Evolutionary conservation across 1,140 invertebrate species (phyloP).

Genomic region (Drosophila rhopaloa): DNA sequence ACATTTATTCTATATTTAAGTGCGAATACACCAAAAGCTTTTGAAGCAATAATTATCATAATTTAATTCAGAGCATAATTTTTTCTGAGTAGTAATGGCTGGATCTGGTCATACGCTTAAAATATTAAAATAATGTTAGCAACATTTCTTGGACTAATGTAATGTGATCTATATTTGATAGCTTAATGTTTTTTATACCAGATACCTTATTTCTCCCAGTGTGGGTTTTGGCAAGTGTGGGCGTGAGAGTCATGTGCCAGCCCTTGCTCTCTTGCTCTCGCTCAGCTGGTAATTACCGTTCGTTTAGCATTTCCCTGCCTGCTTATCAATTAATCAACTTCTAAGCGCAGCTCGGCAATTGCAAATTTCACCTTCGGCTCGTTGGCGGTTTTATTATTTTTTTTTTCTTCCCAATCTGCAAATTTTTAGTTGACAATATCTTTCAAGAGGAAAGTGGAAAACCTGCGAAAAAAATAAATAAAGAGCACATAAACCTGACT

Average conservation of each 20-base stretch:
- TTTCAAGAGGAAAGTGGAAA: constrained; percentile 31
- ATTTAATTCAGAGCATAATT: no score
- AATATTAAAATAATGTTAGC: no score
- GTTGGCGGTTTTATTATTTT: not conserved
- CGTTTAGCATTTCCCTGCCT: constrained; percentile 45
- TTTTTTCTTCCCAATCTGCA: constrained; percentile 38
- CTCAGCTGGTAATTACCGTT: constrained; percentile 40
- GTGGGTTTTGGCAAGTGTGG: constrained; percentile 1
- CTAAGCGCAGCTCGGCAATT: constrained; percentile 35
- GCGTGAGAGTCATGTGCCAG: constrained; percentile 7
- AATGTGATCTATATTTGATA: no score
- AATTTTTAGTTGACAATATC: constrained; percentile 45
- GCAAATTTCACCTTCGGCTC: constrained; percentile 51
- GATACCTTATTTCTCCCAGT: not conserved
- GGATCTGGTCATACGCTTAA: no score
- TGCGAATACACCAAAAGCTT: no score
- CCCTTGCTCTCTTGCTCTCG: constrained; percentile 6
- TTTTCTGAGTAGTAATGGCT: no score
- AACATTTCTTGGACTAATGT: no score
- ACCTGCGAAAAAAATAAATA: constrained; percentile 19
- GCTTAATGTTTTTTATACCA: no score
- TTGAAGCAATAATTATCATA: no score
- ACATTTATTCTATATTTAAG: no score
- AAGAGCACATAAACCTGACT: constrained; percentile 55
- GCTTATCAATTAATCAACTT: constrained; percentile 68